phyloP scores from a whole-genome alignment of 2,888 invertebrate genomes.

The Stegophylla sp. region DNA sequence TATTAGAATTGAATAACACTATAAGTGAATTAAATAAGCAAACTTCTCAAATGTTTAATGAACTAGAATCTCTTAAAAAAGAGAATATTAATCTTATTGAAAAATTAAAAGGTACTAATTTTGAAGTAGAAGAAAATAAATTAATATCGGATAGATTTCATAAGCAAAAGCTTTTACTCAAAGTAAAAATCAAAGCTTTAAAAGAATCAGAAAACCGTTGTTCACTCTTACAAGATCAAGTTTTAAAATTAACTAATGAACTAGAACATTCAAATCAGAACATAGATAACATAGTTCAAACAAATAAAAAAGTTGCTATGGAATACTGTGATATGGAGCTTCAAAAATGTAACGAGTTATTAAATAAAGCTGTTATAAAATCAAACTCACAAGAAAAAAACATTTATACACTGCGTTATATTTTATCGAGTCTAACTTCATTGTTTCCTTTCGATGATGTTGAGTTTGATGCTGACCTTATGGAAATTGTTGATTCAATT shows the following conservation, averaged over 20 bases:
- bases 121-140: constrained; percentile 64
- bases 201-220: constrained; percentile 67
- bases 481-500: constrained; percentile 12
- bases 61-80: constrained; percentile 12
- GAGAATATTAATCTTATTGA: constrained; percentile 22
- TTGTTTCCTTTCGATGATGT: constrained; percentile 37
- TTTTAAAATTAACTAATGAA: constrained; percentile 12
- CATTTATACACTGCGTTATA: constrained; percentile 6
- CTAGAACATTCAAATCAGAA: constrained; percentile 8
- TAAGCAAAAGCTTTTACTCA: constrained; percentile 76
- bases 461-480: background rate
- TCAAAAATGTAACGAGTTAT: constrained; percentile 30
- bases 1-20: constrained; percentile 34
- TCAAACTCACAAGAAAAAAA: constrained; percentile 24
- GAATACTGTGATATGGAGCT: constrained; percentile 32
- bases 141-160: constrained; percentile 78
- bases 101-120: constrained; percentile 20
- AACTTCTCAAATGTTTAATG: background rate
- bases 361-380: constrained; percentile 8
- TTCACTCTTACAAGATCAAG: constrained; percentile 22
- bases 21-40: constrained; percentile 26
- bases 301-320: constrained; percentile 8
- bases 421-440: constrained; percentile 11
- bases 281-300: constrained; percentile 1
- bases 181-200: constrained; percentile 76